Base-by-base conservation (phyloP, 2,888 invertebrate species). In the Hyposoter dolosus region DNA sequence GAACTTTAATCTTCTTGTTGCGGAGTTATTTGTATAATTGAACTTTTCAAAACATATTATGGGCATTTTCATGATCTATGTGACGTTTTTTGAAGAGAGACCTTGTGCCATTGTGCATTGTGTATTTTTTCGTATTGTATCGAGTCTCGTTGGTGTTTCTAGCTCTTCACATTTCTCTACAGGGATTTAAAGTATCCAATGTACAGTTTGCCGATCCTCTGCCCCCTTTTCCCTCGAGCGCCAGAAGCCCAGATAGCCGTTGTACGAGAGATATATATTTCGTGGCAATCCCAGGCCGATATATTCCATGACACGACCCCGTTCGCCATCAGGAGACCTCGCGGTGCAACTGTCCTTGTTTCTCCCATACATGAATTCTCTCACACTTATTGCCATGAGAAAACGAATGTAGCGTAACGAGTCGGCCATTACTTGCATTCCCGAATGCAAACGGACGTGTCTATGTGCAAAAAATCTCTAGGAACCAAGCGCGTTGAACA, bases 301-400 rank as follows among this genome's bases (percentile, higher is more conserved):
- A 81, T 86, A 86, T 83, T 82, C 74, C 69, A 50, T 82, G 83
- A 83, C 83, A 83, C 83, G 80, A 80, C 66, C 76, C 76, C 75
- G 66, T 71, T 77, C 28, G 76, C 71, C 85, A 80, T 82, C 65
- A 75, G 65, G 72, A 78, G 71, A 69, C 40, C 76, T 50, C 63
- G 35, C n/a, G n/a, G 47, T 72, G 78, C 23, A 75, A 78, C 74
- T 72, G 17, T 47, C 35, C 43, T 50, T n/a, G 66, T 68, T 12
- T 35, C 17, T 5, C n/a, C 23, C 35, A 23, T 50, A 23, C 47
- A 47, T 69, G 60, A 47, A 47, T 40, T 53, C 17, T 17, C 17
- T 65, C 53, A 28, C 53, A 53, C 53, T 19, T 19, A 23, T 45
- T 32, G 71, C 80, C n/a, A 53, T 60, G 68, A 75, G 28, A 45